A percentile compares a stretch with the other conserved stretches of the same genome.
These are phyloP conservation scores for Erannis defoliaria DNA, from an alignment of 2,888 invertebrate species.

Conservation along the genomic window DNA sequence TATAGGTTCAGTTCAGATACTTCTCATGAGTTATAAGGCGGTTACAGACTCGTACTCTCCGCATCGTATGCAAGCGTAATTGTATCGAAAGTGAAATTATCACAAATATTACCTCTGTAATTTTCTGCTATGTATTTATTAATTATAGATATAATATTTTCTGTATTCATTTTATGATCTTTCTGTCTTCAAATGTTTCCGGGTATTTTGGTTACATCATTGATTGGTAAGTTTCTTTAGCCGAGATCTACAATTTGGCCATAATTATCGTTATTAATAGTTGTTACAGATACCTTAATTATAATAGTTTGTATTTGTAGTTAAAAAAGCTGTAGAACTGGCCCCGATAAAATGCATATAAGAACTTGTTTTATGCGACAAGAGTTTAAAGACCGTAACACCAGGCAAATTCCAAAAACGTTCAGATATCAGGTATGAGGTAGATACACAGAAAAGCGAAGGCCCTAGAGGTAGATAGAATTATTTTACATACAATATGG, in stretches of 20 bases:
- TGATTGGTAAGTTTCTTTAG: slow-evolving; percentile 10
- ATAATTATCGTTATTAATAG: slow-evolving; percentile 7
- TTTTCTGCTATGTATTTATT: background rate
- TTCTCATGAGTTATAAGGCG: background rate
- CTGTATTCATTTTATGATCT: slow-evolving; percentile 18
- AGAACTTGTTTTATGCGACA: slow-evolving; percentile 12
- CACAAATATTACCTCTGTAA: background rate
- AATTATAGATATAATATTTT: background rate
- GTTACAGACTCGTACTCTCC: background rate
- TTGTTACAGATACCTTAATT: slow-evolving; percentile 13
- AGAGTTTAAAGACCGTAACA: slow-evolving; percentile 5
- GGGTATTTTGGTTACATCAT: slow-evolving; percentile 27
- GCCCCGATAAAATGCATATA: slow-evolving; percentile 15
- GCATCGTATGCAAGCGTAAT: background rate
- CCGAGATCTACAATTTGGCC: slow-evolving; percentile 11
- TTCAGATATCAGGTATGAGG: background rate
- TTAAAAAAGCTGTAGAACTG: slow-evolving; percentile 20
- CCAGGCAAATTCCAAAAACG: background rate
- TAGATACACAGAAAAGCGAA: background rate
- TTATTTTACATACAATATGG: no score
- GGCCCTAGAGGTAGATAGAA: no score
- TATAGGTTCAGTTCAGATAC: slow-evolving; percentile 13
- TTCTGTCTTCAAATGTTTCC: slow-evolving; percentile 12
- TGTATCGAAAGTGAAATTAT: slow-evolving; percentile 26
- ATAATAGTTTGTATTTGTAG: no score